Conservation (phyloP, 2,113 vertebrate species). For the Oncorhynchus gorbuscha region DNA sequence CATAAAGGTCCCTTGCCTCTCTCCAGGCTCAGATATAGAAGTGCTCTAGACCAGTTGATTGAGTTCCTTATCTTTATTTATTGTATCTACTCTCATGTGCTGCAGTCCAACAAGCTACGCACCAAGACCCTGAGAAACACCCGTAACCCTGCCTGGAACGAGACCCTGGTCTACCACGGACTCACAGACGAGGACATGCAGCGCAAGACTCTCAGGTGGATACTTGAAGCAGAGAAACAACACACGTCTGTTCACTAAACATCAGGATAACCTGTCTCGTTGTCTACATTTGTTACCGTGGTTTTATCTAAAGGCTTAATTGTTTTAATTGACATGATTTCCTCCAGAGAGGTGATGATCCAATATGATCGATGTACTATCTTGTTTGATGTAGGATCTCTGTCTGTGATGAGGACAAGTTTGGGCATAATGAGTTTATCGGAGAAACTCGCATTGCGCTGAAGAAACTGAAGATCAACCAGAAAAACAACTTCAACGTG, state of each 20-base stretch:
- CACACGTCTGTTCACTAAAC: neutral
- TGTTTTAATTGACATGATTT: neutral
- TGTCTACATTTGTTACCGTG: too few species aligned
- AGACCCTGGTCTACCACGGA: conserved; percentile 91
- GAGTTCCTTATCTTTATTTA: neutral
- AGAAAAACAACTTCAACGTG: conserved; percentile 94
- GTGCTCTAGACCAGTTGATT: neutral
- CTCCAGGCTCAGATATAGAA: neutral
- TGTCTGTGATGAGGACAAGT: conserved; percentile 96
- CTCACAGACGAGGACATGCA: conserved; percentile 96
- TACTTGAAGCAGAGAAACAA: neutral
- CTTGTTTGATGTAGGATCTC: conserved; percentile 80
- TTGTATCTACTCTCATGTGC: neutral
- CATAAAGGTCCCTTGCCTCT: neutral
- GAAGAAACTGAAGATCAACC: conserved; percentile 92
- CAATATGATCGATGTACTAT: neutral
- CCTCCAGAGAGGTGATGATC: neutral
- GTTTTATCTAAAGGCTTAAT: too few species aligned
- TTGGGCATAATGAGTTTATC: conserved; percentile 97
- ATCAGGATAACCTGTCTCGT: conserved; percentile 3
- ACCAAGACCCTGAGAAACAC: conserved; percentile 96
- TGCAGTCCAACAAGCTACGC: conserved; percentile 90
- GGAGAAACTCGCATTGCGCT: conserved; percentile 93
- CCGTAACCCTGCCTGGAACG: conserved; percentile 92
- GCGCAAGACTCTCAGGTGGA: conserved; percentile 90